Evolutionary conservation across 2,113 vertebrate species (phyloP).

Genomic region (Charina bottae): DNA sequence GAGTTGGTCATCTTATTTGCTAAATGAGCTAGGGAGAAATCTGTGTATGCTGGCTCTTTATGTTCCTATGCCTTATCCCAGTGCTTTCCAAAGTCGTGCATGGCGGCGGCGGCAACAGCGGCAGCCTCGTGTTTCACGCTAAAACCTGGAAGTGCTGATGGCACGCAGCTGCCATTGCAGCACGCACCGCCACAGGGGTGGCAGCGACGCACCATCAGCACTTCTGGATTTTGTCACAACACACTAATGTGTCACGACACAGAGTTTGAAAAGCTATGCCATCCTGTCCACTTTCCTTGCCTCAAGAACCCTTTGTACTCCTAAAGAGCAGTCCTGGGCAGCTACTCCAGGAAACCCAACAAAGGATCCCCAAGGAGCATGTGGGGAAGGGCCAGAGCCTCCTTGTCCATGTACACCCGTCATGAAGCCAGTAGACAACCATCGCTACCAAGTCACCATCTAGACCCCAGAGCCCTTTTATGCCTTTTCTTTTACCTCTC

Average conservation of each 20-base stretch:
- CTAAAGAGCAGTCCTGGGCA: not conserved
- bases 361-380: not conserved
- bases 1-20: not conserved
- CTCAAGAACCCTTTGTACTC: too few relatives aligned
- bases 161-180: too few relatives aligned
- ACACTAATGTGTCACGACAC: too few relatives aligned
- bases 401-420: not conserved
- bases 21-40: not conserved
- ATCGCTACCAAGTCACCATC: not conserved
- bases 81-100: too few relatives aligned
- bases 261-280: too few relatives aligned
- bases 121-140: too few relatives aligned
- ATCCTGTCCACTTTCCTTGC: too few relatives aligned
- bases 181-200: too few relatives aligned
- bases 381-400: not conserved
- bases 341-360: not conserved
- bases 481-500: not conserved
- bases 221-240: too few relatives aligned
- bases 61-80: not conserved
- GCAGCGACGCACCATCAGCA: too few relatives aligned
- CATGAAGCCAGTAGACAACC: not conserved
- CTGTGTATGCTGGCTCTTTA: not conserved
- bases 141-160: too few relatives aligned
- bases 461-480: not conserved
- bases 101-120: too few relatives aligned